Base-by-base conservation (phyloP, 2,888 invertebrate genomes). In the Drosophila helvetica region DNA sequence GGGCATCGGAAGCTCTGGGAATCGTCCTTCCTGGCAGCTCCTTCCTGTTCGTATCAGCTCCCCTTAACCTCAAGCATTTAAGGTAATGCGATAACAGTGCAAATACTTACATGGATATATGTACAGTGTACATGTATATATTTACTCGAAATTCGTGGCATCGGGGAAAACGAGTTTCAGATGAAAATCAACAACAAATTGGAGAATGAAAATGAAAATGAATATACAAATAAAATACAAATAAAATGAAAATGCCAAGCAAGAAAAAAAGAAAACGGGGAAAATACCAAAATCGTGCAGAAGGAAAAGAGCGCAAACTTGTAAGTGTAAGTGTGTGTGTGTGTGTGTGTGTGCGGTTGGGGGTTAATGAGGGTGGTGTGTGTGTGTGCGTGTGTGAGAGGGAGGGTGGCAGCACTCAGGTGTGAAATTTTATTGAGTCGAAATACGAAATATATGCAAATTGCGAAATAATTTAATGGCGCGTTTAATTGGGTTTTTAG, bases 401-500 rank as follows among this genome's bases (percentile, higher is more conserved):
- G 47, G 65, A 74, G 62, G 68, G 64, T 38, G 60, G 61, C 50
- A 42, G 68, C 84, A 69, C 71, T 80, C 85, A 85, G 86, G 85
- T 85, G 85, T 86, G 79, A 84, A 85, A 85, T 86, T 85, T 85
- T 85, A 85, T 85, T 85, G 86, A 82, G 79, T 82, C 75, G 86
- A 86, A 84, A 86, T 86, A 86, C 84, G 86, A 86, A 84, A 86
- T 84, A 82, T 86, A 85, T 85, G 86, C 85, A 85, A 86, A 85
- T 85, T 85, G 86, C 82, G 77, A 85, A 85, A 85, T 85, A 86
- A 85, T 85, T 85, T 86, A 85, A 85, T 85, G 85, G 82, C 82
- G 86, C 85, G 85, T 85, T 86, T 85, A 85, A 85, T 85, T 85
- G 86, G 86, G 84, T 86, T 85, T 84, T 86, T 86, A 85, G 86